Percentiles rank a stretch among this genome's conserved stretches.
phyloP scores from a whole-genome alignment of 2,888 invertebrate genomes.

The Netelia inedita region DNA sequence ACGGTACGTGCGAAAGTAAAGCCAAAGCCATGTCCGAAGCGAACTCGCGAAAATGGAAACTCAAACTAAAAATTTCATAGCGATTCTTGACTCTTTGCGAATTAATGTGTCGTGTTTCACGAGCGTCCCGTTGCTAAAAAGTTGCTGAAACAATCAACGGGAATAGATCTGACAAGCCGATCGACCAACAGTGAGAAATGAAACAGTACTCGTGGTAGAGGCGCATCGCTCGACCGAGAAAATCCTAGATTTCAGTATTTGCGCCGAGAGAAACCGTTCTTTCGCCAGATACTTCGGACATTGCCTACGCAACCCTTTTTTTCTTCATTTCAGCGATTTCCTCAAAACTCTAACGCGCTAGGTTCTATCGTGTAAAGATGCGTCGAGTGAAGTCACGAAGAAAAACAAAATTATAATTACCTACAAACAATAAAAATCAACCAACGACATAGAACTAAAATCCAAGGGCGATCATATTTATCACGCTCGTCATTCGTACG shows the following conservation, averaged over 20 bases:
- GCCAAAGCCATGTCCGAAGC: constrained; percentile 72
- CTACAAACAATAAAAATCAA: constrained; percentile 44
- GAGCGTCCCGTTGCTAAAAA: no score
- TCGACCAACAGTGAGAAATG: background rate
- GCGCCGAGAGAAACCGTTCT: constrained; percentile 5
- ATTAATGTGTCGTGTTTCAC: background rate
- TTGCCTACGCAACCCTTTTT: constrained; percentile 34
- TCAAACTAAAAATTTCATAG: background rate
- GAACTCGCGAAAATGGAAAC: constrained; percentile 21
- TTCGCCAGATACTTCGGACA: constrained; percentile 64
- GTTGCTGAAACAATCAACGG: background rate
- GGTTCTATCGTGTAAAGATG: background rate
- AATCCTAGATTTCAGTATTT: constrained; percentile 8
- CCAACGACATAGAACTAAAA: constrained; percentile 1
- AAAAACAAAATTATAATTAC: constrained; percentile 28
- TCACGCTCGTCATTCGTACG: constrained; percentile 37
- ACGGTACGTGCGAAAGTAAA: constrained; percentile 25
- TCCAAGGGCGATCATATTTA: background rate
- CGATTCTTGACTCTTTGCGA: no score
- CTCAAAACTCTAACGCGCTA: background rate
- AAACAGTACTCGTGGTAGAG: background rate
- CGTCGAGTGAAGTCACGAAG: constrained; percentile 30
- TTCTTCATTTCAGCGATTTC: background rate
- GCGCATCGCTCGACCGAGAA: constrained; percentile 29
- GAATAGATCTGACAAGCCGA: background rate